Percentiles rank a stretch among this genome's conserved stretches.
phyloP scores from a whole-genome alignment of 2,888 invertebrate genomes.

The Cyclophora punctaria region DNA sequence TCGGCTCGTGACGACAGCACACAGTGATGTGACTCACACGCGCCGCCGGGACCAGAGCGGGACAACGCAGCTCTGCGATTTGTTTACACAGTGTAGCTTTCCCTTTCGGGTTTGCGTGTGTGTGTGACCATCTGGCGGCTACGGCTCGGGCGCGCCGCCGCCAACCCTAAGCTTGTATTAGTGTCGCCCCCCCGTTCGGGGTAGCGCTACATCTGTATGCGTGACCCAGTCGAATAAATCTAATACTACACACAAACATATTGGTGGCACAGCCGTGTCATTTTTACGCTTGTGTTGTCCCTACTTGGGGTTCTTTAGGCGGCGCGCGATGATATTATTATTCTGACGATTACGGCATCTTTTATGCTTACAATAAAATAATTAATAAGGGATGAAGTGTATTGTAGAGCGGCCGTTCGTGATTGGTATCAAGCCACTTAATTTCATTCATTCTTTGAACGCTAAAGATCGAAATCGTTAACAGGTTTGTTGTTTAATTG shows the following conservation, averaged over 20 bases:
- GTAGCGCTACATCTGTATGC: conserved; percentile 52
- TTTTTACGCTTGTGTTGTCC: conserved; percentile 74
- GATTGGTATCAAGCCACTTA: conserved; percentile 66
- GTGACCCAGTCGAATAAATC: conserved; percentile 75
- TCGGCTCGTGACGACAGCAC: conserved; percentile 63
- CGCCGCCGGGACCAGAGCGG: conserved; percentile 55
- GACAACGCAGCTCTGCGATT: conserved; percentile 51
- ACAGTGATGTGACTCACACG: conserved; percentile 63
- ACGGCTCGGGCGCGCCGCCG: conserved; percentile 34
- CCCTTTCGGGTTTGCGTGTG: conserved; percentile 62
- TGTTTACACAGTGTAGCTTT: conserved; percentile 74
- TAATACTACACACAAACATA: conserved; percentile 73
- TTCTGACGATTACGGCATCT: conserved; percentile 74
- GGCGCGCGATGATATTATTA: conserved; percentile 73
- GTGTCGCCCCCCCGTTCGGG: conserved; percentile 63
- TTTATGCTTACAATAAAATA: conserved; percentile 75
- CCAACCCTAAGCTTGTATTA: conserved; percentile 45
- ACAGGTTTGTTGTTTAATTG: conserved; percentile 37
- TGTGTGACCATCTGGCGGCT: conserved; percentile 68
- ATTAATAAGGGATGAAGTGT: conserved; percentile 74
- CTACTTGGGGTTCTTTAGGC: conserved; percentile 72
- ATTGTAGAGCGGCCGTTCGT: conserved; percentile 61
- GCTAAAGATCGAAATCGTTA: conserved; percentile 57
- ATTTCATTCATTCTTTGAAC: conserved; percentile 55
- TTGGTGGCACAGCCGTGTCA: conserved; percentile 66